phyloP scores from a whole-genome alignment of 2,113 vertebrate genomes.

The Callaeas wilsoni region DNA sequence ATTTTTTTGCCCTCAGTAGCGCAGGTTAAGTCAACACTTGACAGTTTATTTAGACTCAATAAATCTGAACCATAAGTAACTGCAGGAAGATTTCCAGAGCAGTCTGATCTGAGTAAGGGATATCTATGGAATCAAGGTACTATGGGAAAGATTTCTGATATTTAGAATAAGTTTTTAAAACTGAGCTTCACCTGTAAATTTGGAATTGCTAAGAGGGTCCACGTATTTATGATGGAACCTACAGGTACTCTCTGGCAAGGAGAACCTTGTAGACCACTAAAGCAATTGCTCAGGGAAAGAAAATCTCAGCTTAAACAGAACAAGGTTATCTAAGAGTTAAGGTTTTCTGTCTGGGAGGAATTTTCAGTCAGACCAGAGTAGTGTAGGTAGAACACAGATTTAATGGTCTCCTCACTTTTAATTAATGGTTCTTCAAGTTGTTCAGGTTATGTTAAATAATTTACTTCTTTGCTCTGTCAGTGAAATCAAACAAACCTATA shows the following conservation, averaged over 20 bases:
- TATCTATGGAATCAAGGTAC: not conserved
- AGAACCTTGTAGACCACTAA: not conserved
- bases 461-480: not conserved
- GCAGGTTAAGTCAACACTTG: not conserved
- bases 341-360: not conserved
- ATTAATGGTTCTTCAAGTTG: not conserved
- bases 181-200: no score
- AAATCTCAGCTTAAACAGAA: not conserved
- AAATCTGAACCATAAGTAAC: not conserved
- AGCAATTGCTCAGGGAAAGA: not conserved
- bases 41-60: not conserved
- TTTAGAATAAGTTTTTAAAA: not conserved
- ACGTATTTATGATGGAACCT: not conserved
- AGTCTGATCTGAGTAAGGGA: not conserved
- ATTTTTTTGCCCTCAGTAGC: not conserved
- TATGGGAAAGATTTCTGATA: fast-evolving
- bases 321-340: not conserved
- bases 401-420: not conserved
- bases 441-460: not conserved
- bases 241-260: not conserved
- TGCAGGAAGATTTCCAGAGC: not conserved
- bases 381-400: not conserved
- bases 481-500: not conserved
- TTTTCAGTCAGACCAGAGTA: not conserved
- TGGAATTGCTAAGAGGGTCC: not conserved